These are phyloP conservation scores for Metellina segmentata DNA, from an alignment of 2,888 invertebrate genomes.

Conservation along the genomic window DNA sequence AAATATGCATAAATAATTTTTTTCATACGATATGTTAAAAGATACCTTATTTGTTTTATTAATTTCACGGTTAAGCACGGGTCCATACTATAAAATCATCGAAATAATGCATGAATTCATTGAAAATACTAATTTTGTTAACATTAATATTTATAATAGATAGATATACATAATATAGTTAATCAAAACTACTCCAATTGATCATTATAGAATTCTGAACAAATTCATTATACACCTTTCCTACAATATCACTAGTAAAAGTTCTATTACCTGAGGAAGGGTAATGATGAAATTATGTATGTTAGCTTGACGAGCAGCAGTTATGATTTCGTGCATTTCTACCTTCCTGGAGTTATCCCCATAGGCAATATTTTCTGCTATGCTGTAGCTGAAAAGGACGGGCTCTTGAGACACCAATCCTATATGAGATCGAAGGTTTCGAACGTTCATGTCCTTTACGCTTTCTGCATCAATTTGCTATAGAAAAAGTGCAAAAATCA, in stretches of 20 bases:
- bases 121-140: no score
- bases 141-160: no score
- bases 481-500: neutral
- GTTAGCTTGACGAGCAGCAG: conserved; percentile 77
- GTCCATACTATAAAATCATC: no score
- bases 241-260: neutral
- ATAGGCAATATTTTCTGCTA: conserved; percentile 94
- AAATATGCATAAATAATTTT: no score
- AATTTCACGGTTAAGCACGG: no score
- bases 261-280: conserved; percentile 68
- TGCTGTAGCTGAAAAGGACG: conserved; percentile 91
- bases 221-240: no score
- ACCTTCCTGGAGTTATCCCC: conserved; percentile 86
- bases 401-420: conserved; percentile 97
- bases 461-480: conserved; percentile 81
- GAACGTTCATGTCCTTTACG: conserved; percentile 86
- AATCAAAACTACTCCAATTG: no score
- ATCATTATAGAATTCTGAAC: no score
- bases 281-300: conserved; percentile 77
- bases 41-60: no score
- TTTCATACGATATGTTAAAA: no score
- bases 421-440: conserved; percentile 87
- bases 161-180: no score
- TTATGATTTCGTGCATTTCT: conserved; percentile 73
- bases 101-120: no score